Evolutionary conservation across 2,797 vertebrate genomes (phyloP).

Genomic region (Gambelia wislizenii): DNA sequence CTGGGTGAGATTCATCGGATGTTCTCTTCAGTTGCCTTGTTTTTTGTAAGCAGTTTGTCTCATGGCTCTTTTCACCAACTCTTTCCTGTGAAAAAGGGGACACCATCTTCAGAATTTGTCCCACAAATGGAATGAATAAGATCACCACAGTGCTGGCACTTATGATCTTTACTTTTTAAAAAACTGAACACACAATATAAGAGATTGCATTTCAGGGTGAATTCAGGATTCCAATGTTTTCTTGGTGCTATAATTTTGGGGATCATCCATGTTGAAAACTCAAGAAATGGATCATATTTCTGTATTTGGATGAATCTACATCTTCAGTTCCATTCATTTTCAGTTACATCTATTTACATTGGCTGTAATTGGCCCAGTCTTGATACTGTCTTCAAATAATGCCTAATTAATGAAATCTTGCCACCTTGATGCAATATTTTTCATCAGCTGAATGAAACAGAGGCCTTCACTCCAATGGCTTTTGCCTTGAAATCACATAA

Average conservation of each 20-base stretch:
- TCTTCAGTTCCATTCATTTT: background rate
- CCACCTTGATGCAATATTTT: too few species aligned
- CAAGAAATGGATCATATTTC: too few species aligned
- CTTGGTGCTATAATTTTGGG: background rate
- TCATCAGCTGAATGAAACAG: too few species aligned
- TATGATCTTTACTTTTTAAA: too few species aligned
- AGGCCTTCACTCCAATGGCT: too few species aligned
- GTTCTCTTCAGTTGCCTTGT: background rate
- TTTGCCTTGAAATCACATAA: too few species aligned
- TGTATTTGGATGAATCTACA: too few species aligned
- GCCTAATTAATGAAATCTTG: too few species aligned
- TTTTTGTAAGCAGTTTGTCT: background rate
- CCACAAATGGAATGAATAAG: background rate
- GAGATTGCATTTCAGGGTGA: background rate
- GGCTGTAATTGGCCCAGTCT: background rate
- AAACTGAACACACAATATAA: too few species aligned
- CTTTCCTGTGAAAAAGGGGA: too few species aligned
- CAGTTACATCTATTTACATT: background rate
- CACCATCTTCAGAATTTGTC: background rate
- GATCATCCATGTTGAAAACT: background rate
- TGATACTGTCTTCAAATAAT: background rate
- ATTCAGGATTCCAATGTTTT: background rate
- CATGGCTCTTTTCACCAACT: background rate
- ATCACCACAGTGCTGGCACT: background rate
- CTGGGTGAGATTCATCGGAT: background rate